phyloP scores from a whole-genome alignment of 2,113 vertebrate species.

The Vombatus ursinus region DNA sequence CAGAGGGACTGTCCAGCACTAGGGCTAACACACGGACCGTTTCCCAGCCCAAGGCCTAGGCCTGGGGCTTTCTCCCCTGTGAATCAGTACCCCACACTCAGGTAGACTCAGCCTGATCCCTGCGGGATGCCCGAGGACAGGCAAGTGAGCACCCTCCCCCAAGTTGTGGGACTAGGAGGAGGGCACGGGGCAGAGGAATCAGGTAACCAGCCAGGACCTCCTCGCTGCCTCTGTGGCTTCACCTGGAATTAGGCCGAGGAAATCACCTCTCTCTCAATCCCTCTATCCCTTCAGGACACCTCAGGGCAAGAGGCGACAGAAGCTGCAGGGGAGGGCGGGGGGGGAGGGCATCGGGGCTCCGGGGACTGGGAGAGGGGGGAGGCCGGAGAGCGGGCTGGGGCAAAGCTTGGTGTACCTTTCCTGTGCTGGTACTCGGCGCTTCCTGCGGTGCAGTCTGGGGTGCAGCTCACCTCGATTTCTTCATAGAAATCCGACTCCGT shows the following conservation, averaged over 20 bases:
- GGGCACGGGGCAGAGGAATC: neutral
- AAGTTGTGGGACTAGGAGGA: neutral
- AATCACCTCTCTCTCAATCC: neutral
- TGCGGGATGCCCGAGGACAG: neutral
- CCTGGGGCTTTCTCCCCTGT: neutral
- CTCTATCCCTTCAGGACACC: neutral
- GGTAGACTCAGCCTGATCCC: neutral
- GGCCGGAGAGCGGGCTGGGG: constrained; percentile 42
- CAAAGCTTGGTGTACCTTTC: constrained; percentile 89
- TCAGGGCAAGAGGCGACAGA: neutral
- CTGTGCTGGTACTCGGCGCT: constrained; percentile 93
- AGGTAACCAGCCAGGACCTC: neutral
- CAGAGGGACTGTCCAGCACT: no score
- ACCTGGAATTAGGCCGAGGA: neutral
- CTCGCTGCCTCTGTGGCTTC: neutral
- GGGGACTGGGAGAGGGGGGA: constrained; percentile 60
- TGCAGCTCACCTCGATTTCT: constrained; percentile 99
- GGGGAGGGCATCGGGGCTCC: neutral
- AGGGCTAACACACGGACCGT: neutral
- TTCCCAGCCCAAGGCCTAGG: neutral
- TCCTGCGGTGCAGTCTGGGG: constrained; percentile 90
- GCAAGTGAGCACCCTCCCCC: neutral
- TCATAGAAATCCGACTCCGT: constrained; percentile 99
- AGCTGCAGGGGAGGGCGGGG: constrained; percentile 34
- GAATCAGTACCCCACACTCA: neutral